Evolutionary conservation across 1,140 invertebrate genomes (phyloP).

Genomic region (Micrasema minimum): DNA sequence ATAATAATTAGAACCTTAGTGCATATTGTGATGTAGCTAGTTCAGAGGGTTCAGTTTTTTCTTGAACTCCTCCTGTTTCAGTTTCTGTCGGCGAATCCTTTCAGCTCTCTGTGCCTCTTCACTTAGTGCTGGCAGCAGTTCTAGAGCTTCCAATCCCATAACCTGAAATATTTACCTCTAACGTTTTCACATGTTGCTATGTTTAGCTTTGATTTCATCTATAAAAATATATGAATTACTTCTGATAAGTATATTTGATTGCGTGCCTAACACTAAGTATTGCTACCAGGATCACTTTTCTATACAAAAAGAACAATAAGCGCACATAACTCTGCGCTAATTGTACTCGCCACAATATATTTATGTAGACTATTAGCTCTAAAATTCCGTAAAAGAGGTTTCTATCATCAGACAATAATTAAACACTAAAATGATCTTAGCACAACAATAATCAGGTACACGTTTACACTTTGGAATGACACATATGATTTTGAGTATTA

Average conservation of each 20-base stretch:
- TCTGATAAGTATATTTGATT: background rate
- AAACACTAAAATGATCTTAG: conserved; percentile 26
- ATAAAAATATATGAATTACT: too few relatives aligned
- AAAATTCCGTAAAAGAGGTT: too few relatives aligned
- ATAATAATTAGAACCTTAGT: too few relatives aligned
- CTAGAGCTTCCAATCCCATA: conserved; percentile 3
- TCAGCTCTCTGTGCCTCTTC: conserved; percentile 61
- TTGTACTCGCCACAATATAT: too few relatives aligned
- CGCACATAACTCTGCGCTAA: too few relatives aligned
- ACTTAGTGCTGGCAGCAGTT: background rate
- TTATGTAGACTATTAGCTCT: too few relatives aligned
- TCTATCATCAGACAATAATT: background rate
- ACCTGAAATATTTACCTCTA: conserved; percentile 49
- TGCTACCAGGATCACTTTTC: background rate
- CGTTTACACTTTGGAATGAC: conserved; percentile 55
- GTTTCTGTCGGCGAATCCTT: conserved; percentile 60
- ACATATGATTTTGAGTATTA: conserved; percentile 53
- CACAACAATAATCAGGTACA: conserved; percentile 48
- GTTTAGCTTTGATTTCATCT: too few relatives aligned
- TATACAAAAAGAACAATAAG: background rate
- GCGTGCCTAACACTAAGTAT: background rate
- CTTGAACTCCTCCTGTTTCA: conserved; percentile 62
- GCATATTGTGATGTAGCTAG: too few relatives aligned
- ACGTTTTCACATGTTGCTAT: conserved; percentile 9
- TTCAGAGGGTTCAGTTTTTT: conserved; percentile 51